Evolutionary conservation across 2,113 vertebrate genomes (phyloP), one percentile per base, ranked within the genome.

Genomic region (Motacilla alba): DNA sequence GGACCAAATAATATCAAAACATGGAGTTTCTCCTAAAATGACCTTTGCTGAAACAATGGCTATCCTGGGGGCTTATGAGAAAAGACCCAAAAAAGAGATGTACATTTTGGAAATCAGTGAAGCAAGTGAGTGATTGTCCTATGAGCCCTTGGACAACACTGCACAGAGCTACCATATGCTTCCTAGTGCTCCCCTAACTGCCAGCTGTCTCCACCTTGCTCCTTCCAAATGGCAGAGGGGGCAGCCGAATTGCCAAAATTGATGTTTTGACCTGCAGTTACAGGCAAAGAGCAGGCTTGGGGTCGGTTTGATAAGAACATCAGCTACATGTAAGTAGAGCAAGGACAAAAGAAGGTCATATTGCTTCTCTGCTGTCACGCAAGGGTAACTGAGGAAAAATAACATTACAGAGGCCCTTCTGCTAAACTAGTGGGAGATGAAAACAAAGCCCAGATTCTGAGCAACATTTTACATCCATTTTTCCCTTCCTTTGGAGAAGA

Each of bases 131-230:
- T 64, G 64, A 70, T 90, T 94, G 88, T 93, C 93, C 88, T 96
- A 44, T 0, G 0, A 95, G 79, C 83, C 89, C 90, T 96, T 96
- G 88, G 85, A 93, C 92, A 92, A 53, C 68, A 22, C 56, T 92
- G 55, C 79, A 78, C 49, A 60, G 85, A 93, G 88, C 72, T 86
- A 88, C 94, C 96, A 96, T 96, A 96, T 95, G 92, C 90, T 97
- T 95, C 93, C 79, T 95, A 93, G 90, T 89, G 88, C 90, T 97
- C 66, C 84, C 89, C 84, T 96, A 96, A 95, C 95, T 90, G 94
- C 92, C 95, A 96, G 93, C 95, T 97, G 93, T 90, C 95, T 93
- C 95, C 86, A 83, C 68, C 86, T 90, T 83, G 18, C 50, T 90
- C 82, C 67, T 93, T 97, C 94, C 96, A 96, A 97, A 95, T 94